Conservation (phyloP, 1,140 invertebrate species). For the Sinonovacula constricta region DNA sequence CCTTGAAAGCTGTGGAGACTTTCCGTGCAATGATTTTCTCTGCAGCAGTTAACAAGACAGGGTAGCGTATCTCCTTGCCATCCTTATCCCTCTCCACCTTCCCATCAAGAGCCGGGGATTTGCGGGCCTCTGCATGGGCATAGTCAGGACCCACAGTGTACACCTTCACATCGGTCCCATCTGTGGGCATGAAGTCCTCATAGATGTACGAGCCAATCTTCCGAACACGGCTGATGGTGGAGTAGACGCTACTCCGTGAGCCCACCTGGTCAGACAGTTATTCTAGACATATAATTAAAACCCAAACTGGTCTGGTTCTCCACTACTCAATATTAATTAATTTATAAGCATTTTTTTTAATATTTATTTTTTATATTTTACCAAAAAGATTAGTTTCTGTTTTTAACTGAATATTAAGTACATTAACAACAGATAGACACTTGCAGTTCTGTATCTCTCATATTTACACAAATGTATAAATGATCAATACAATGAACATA, state of each 20-base stretch:
- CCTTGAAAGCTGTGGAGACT: slow-evolving; percentile 97
- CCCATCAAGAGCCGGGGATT: slow-evolving; percentile 96
- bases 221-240: slow-evolving; percentile 95
- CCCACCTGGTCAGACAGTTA: slow-evolving; percentile 89
- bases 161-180: slow-evolving; percentile 96
- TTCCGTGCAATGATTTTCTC: slow-evolving; percentile 99
- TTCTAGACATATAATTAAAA: no score
- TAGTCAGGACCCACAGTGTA: slow-evolving; percentile 99
- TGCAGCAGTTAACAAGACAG: slow-evolving; percentile 97
- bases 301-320: no score
- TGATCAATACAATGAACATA: no score
- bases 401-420: no score
- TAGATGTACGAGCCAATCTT: slow-evolving; percentile 99
- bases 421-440: no score
- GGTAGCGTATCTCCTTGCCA: slow-evolving; percentile 99
- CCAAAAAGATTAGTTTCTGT: no score
- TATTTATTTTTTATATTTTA: no score
- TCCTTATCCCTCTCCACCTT: slow-evolving; percentile 99
- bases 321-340: no score
- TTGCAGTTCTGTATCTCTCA: no score
- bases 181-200: slow-evolving; percentile 99
- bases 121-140: slow-evolving; percentile 98
- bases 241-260: slow-evolving; percentile 98
- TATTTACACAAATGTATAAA: no score
- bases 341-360: no score